Evolutionary conservation across 2,113 vertebrate species (phyloP).

Genomic region (Labeo rohita): DNA sequence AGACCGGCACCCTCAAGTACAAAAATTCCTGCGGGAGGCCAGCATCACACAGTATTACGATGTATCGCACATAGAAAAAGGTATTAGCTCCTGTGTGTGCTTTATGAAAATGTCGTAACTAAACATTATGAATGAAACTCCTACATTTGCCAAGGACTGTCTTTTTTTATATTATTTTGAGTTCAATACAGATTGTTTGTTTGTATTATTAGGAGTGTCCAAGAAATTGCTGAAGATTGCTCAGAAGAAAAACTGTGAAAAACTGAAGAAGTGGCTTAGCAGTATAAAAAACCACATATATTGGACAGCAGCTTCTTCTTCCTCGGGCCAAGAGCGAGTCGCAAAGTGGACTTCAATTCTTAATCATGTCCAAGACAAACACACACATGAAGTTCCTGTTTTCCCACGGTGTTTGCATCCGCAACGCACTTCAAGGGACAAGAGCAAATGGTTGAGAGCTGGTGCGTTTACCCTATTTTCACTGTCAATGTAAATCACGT

Average conservation of each 20-base stretch:
- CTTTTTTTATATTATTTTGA: neutral
- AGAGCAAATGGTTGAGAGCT: slow-evolving; percentile 5
- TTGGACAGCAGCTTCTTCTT: neutral
- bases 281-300: neutral
- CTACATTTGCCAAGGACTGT: neutral
- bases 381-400: neutral
- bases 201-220: neutral
- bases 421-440: neutral
- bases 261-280: neutral
- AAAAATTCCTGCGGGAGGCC: neutral
- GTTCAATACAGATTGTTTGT: neutral
- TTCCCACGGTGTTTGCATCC: slow-evolving; percentile 1
- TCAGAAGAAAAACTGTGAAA: neutral
- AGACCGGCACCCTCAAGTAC: neutral
- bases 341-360: neutral
- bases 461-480: neutral
- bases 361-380: neutral
- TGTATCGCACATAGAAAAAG: slow-evolving; percentile 13
- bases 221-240: neutral
- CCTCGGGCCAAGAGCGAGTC: neutral
- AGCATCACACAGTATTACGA: slow-evolving; percentile 7
- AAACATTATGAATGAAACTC: too few species aligned
- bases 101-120: too few species aligned
- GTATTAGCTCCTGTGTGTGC: neutral
- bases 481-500: neutral